phyloP scores from a whole-genome alignment of 2,113 vertebrate species.

The Catharus fuscescens region DNA sequence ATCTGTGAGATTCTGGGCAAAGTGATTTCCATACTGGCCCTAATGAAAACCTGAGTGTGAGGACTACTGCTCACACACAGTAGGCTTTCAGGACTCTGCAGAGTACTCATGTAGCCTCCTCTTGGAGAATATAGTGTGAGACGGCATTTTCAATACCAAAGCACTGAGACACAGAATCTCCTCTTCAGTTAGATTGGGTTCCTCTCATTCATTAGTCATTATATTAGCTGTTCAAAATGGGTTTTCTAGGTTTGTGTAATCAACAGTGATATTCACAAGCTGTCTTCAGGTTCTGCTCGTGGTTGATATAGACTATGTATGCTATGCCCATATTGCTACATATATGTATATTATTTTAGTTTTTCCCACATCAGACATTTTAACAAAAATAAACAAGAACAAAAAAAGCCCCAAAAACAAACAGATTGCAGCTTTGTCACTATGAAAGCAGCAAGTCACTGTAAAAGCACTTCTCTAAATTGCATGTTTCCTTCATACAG shows the following conservation, averaged over 20 bases:
- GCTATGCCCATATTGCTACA: background rate
- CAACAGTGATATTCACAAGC: background rate
- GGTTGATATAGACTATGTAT: background rate
- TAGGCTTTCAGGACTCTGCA: background rate
- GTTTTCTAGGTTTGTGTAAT: background rate
- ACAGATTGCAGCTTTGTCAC: background rate
- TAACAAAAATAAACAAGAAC: too few relatives aligned
- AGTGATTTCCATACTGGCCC: background rate
- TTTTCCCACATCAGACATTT: background rate
- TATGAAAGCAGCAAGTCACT: background rate
- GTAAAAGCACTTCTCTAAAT: background rate
- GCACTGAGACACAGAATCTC: background rate
- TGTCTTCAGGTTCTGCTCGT: background rate
- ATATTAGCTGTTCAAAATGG: background rate
- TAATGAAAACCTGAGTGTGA: background rate
- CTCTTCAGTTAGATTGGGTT: background rate
- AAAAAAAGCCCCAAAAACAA: background rate
- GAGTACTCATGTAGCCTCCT: background rate
- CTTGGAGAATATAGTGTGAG: background rate
- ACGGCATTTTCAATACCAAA: background rate
- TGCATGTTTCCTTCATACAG: background rate
- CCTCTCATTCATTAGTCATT: background rate
- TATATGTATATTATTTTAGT: background rate
- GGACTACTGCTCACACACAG: background rate
- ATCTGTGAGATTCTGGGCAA: background rate